Evolutionary conservation across 2,113 vertebrate species (phyloP), one percentile per base, ranked within the genome.

Genomic region (Ginglymostoma cirratum): DNA sequence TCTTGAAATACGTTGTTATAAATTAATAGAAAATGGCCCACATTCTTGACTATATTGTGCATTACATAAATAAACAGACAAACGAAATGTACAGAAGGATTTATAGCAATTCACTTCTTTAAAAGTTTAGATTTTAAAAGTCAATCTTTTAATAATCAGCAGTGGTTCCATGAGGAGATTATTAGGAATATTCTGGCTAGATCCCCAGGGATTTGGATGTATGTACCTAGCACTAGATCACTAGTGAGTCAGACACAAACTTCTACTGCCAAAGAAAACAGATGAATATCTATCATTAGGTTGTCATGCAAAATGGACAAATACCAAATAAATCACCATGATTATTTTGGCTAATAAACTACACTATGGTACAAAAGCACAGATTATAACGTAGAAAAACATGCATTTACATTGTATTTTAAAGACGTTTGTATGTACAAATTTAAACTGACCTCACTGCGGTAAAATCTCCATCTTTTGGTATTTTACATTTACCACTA

Each of bases 241-340:
- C 67, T 38, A 94, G 61, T 70, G 93, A 94, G 38, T 94, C 93
- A 94, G 66, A 94, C 66, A 69, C 61, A 48, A 45, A 72, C 42
- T 42, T 95, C 12, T 14, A 76, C 15, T 76, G 94, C 94, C 94
- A 95, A 95, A 52, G 69, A 72, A 95, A 95, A 76, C 24, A 95
- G 42, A 95, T 76, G 69, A 95, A 95, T 95, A 52, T 95, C 94
- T 42, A 72, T 95, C 69, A 30, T 72, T 66, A 48, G 94, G 69
- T 95, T 95, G 69, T 95, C 94, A 95, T 95, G 94, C 67, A 72
- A 95, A 95, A 95, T 72, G 67, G 67, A 72, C 45, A 95, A 95
- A 72, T 34, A 95, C 67, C 34, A 23, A 95, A 48, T 95, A 95
- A 95, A 95, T 95, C 94, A 95, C 23, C 69, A 76, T 27, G 24